Conservation (phyloP, 2,888 invertebrate species). For the Rhorus exstirpatorius region DNA sequence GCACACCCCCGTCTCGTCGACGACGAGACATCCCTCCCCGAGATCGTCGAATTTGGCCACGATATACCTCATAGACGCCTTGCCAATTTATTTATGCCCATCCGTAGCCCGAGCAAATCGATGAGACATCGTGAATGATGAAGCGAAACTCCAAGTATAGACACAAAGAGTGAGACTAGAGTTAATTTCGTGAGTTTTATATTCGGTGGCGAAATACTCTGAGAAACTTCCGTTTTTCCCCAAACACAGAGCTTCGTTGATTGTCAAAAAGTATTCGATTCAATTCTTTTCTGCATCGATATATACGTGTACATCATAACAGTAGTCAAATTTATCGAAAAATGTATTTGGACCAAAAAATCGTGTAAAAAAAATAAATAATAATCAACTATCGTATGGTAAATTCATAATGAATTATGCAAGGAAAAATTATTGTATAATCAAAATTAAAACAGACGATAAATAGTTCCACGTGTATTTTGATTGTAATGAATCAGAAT, state of each 20-base stretch:
- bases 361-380: neutral
- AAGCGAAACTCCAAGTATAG: neutral
- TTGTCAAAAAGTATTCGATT: neutral
- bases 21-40: slow-evolving; percentile 28
- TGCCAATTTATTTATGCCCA: slow-evolving; percentile 61
- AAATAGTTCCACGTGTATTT: neutral
- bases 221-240: neutral
- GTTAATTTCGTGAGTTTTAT: slow-evolving; percentile 8
- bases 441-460: neutral
- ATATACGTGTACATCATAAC: neutral
- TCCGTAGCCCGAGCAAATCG: slow-evolving; percentile 51
- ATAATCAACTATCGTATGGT: neutral
- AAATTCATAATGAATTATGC: neutral
- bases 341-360: neutral
- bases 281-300: neutral
- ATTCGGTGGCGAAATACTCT: neutral
- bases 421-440: neutral
- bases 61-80: slow-evolving; percentile 44
- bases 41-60: slow-evolving; percentile 54
- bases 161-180: neutral
- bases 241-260: neutral
- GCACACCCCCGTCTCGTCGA: slow-evolving; percentile 31
- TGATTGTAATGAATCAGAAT: neutral
- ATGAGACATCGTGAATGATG: slow-evolving; percentile 49
- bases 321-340: no score